Evolutionary conservation across 2,797 vertebrate species (phyloP), one percentile per base, ranked within the genome.

Genomic region (Hozukius guyotensis): DNA sequence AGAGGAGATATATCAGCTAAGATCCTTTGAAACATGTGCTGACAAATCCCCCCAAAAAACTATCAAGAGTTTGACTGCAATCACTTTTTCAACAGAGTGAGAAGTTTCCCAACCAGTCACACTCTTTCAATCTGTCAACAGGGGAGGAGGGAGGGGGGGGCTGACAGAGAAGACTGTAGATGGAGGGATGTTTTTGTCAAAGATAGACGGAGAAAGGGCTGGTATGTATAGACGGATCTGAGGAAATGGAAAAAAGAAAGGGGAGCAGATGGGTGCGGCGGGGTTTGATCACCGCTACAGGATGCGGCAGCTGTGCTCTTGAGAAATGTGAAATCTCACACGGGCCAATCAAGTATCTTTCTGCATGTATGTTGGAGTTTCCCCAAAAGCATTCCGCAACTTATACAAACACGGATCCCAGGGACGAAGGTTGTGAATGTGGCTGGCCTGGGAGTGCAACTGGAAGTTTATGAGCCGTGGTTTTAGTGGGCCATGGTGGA

Each of bases 291-390:
- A 77, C 66, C 9, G 25, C 75, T 73, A 72, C 71, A 87, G 81
- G 88, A 92, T 83, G 81, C 18, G 20, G 79, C 88, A 93, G 89
- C 85, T 91, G 91, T 62, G 59, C 78, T 83, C 80, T 72, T 70
- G 81, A 89, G 77, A 86, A 56, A 93, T 87, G 76, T 75, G 55
- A 89, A 89, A 88, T 78, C 87, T 84, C 77, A 77, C 78, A 70
- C 63, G 12, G 71, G 59, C 77, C 80, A 84, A 86, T 88, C 68
- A 69, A 83, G 75, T 80, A 73, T 87, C 87, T 89, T 88, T 85
- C 85, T 87, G 86, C 80, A 84, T 81, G 88, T 72, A 72, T 77
- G 85, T 80, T 29, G 57, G 87, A 87, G 80, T 87, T 83, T 87
- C 80, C 76, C 86, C 64, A 36, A 82, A 89, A 82, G 75, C 69